Conservation (phyloP, 2,888 invertebrate species). For the Calliscelio sp. region DNA sequence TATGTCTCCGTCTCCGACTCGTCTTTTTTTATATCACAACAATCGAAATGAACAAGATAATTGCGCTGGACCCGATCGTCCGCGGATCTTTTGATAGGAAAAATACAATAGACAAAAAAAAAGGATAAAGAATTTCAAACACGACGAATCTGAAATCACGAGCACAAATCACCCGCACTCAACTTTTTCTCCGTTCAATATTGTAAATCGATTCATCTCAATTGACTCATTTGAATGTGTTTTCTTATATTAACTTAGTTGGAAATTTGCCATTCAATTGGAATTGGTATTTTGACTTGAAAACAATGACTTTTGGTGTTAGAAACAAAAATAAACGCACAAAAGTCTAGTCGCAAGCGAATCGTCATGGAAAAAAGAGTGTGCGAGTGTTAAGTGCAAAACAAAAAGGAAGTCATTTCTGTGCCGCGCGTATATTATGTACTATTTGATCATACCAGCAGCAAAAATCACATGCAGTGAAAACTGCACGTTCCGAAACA, state of each 20-base stretch:
- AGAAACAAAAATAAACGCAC: not conserved
- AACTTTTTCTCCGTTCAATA: constrained; percentile 30
- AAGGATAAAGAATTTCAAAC: constrained; percentile 22
- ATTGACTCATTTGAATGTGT: no score
- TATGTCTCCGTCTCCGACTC: constrained; percentile 66
- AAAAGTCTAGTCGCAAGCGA: constrained; percentile 84
- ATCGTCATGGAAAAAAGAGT: constrained; percentile 71
- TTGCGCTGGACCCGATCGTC: constrained; percentile 72
- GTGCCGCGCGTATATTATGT: constrained; percentile 77
- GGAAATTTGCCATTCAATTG: no score
- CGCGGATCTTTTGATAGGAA: constrained; percentile 74
- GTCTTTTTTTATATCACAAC: constrained; percentile 69
- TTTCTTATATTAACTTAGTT: no score
- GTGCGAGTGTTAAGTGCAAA: constrained; percentile 78
- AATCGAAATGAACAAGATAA: constrained; percentile 72
- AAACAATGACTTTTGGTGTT: not conserved
- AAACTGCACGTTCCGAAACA: constrained; percentile 77
- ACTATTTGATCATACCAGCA: constrained; percentile 82
- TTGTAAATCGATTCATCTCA: not conserved
- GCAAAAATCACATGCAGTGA: constrained; percentile 75
- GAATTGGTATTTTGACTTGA: no score
- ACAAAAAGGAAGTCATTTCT: constrained; percentile 74
- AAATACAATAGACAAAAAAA: constrained; percentile 71
- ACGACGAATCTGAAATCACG: constrained; percentile 45
- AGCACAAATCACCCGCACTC: constrained; percentile 66